A percentile compares a stretch with the other conserved stretches of the same genome.
These are phyloP conservation scores for Pteronura brasiliensis DNA, from an alignment of 2,113 vertebrate genomes.

Conservation along the genomic window DNA sequence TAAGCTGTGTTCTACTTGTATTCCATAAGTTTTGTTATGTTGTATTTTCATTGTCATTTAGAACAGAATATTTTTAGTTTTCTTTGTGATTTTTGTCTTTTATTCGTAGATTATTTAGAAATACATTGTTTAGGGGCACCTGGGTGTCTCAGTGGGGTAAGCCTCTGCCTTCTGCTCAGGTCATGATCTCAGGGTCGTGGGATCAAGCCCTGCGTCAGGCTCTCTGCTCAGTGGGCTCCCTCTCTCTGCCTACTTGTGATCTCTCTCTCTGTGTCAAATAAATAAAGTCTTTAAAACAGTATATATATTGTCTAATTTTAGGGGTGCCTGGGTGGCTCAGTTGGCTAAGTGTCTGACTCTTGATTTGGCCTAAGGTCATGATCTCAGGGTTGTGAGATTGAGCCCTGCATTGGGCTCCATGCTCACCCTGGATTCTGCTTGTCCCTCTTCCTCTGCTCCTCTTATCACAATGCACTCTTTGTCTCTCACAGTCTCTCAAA, in stretches of 20 bases:
- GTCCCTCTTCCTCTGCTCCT: not conserved
- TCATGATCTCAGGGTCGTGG: not conserved
- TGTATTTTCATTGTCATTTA: not conserved
- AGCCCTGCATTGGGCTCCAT: not conserved
- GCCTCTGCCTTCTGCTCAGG: not conserved
- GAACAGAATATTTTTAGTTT: not conserved
- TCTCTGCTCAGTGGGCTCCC: not conserved
- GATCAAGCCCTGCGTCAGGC: not conserved
- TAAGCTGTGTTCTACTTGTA: not conserved
- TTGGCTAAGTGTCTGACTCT: too few relatives aligned
- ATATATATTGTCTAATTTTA: too few relatives aligned
- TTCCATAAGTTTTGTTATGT: not conserved
- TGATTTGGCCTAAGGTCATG: not conserved
- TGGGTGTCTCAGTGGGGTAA: not conserved
- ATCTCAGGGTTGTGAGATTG: not conserved
- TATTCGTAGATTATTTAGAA: not conserved
- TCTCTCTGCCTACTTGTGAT: too few relatives aligned
- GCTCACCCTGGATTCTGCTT: not conserved
- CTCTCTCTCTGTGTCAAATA: too few relatives aligned
- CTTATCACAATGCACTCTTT: not conserved
- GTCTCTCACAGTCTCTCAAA: not conserved
- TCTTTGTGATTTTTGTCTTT: not conserved
- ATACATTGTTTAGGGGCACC: not conserved
- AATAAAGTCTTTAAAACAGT: too few relatives aligned
- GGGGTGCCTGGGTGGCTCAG: too few relatives aligned